Conservation (phyloP, 2,888 invertebrate species). For the Metopia argyrocephala region DNA sequence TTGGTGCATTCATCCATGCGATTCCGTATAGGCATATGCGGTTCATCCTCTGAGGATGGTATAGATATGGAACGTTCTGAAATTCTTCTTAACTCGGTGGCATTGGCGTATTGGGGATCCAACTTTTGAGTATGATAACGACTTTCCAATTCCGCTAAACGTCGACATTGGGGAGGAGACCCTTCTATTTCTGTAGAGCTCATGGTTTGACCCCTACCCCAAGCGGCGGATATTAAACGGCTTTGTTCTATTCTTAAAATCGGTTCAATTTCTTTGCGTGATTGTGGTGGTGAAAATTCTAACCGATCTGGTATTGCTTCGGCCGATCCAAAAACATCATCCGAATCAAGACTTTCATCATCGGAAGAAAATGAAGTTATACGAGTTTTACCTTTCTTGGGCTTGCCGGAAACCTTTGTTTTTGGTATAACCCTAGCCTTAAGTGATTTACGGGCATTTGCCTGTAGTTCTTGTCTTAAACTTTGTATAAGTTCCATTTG, state of each 20-base stretch:
- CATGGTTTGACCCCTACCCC: constrained; percentile 86
- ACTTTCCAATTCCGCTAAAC: constrained; percentile 83
- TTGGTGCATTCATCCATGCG: constrained; percentile 81
- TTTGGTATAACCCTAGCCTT: constrained; percentile 83
- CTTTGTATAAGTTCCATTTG: constrained; percentile 80
- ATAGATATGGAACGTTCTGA: constrained; percentile 87
- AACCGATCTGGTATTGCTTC: constrained; percentile 86
- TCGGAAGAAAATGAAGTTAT: constrained; percentile 88
- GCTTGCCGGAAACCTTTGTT: constrained; percentile 81
- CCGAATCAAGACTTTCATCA: constrained; percentile 87
- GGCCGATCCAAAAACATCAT: constrained; percentile 87
- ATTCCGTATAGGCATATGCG: constrained; percentile 81
- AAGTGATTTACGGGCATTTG: constrained; percentile 80
- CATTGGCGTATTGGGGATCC: constrained; percentile 82
- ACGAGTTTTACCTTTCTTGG: constrained; percentile 84
- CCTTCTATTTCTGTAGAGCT: constrained; percentile 89
- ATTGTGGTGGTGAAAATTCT: constrained; percentile 87
- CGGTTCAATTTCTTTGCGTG: constrained; percentile 86
- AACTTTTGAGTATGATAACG: constrained; percentile 84
- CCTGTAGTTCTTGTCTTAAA: constrained; percentile 82
- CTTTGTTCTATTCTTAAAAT: constrained; percentile 86
- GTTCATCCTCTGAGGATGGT: constrained; percentile 87
- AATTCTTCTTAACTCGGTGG: constrained; percentile 84
- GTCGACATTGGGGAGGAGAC: constrained; percentile 86
- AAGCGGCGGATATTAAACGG: constrained; percentile 83